Evolutionary conservation across 2,888 invertebrate genomes (phyloP).

Genomic region (Cetonia aurata): DNA sequence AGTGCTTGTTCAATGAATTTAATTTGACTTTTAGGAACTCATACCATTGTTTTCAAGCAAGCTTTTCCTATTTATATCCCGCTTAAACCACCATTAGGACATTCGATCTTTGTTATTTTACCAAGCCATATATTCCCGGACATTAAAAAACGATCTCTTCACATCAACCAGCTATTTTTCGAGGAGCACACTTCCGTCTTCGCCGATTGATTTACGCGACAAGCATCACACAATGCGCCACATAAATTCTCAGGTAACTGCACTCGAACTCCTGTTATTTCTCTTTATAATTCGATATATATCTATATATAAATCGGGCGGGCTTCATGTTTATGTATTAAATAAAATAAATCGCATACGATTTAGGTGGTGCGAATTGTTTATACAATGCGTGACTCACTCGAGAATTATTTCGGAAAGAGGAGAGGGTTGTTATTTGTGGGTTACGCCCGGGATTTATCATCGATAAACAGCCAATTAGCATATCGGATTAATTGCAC

Average conservation of each 20-base stretch:
- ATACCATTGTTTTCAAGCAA: neutral
- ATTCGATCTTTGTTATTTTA: constrained; percentile 18
- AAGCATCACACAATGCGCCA: constrained; percentile 12
- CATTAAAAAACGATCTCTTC: neutral
- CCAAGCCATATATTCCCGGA: neutral
- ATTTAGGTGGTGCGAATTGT: constrained; percentile 26
- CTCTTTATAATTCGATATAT: constrained; percentile 31
- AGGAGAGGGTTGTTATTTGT: constrained; percentile 16
- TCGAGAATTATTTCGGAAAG: constrained; percentile 13
- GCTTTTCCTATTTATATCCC: neutral
- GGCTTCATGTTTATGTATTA: constrained; percentile 25
- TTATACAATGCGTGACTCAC: constrained; percentile 24
- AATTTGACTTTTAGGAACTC: neutral
- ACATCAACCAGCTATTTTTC: too few species aligned
- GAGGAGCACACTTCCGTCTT: neutral
- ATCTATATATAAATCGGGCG: neutral
- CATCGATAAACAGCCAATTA: constrained; percentile 34
- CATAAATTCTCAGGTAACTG: constrained; percentile 25
- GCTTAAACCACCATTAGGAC: neutral
- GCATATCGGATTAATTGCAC: constrained; percentile 28
- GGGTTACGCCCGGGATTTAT: constrained; percentile 19
- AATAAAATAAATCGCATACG: constrained; percentile 29
- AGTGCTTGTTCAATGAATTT: too few species aligned
- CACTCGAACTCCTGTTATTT: constrained; percentile 17
- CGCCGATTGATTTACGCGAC: constrained; percentile 29